Percentiles rank a stretch among this genome's conserved stretches.
Conservation (phyloP, 1,140 invertebrate species). For the Drosophila ogumai region DNA sequence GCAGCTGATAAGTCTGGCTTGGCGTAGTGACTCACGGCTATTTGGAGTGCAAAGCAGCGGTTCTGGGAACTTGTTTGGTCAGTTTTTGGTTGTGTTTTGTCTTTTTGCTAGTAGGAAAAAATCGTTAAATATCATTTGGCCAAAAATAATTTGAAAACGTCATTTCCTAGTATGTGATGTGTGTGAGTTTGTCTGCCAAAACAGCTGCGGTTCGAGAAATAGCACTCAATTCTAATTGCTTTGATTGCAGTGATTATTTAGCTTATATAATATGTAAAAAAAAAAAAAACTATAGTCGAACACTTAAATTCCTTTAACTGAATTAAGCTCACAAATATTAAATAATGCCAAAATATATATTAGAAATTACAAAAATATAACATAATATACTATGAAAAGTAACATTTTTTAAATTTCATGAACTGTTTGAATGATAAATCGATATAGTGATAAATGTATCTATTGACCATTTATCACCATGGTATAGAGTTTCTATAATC, state of each 20-base stretch:
- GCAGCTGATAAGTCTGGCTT: constrained; percentile 64
- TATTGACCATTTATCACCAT: background rate
- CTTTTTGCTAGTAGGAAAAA: constrained; percentile 48
- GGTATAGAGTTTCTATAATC: background rate
- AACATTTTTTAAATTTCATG: too few relatives aligned
- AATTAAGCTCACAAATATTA: background rate
- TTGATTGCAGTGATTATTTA: background rate
- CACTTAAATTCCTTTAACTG: background rate
- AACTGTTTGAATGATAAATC: background rate
- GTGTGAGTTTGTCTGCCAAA: background rate
- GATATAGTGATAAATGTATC: background rate
- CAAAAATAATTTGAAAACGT: constrained; percentile 78
- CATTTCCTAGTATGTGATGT: constrained; percentile 64
- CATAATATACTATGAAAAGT: too few relatives aligned
- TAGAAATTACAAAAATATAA: too few relatives aligned
- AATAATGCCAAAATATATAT: too few relatives aligned
- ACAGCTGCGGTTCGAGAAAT: constrained; percentile 5
- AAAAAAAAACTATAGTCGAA: too few relatives aligned
- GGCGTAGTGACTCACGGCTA: constrained; percentile 53
- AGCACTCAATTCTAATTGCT: background rate
- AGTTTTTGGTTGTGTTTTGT: constrained; percentile 46
- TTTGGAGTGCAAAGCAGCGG: constrained; percentile 45
- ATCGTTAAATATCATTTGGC: constrained; percentile 73
- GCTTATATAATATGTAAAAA: background rate
- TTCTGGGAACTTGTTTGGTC: constrained; percentile 67